Base-by-base conservation (phyloP, 2,888 invertebrate genomes). In the Isoperla grammatica region DNA sequence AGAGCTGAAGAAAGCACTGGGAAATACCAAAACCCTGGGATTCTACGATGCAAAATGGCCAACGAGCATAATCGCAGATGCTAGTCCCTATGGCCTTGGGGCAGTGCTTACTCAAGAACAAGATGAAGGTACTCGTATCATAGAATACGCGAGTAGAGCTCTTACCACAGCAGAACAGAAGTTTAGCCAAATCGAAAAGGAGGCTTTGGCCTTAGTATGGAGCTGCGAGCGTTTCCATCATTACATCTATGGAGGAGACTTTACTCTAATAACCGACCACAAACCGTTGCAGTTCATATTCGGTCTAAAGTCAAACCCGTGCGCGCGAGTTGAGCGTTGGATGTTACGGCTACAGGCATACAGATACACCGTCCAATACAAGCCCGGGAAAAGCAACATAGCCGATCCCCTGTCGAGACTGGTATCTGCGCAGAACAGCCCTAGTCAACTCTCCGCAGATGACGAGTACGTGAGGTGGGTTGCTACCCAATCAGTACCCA, bases 271-370 rank as follows among this genome's bases (percentile, higher is more conserved):
- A n/a, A 48, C 48, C n/a, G 48, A 48, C 15, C 48, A 48, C 23
- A n/a, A 19, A 12, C 29, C 54, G 23, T 35, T 53, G 54, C 19
- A 53, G 35, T 53, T 29, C 20, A 53, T 53, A 17, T 53, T 53
- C n/a, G n/a, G n/a, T n/a, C n/a, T n/a, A n/a, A n/a, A n/a, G n/a
- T n/a, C n/a, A n/a, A n/a, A n/a, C n/a, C n/a, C n/a, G n/a, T n/a
- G n/a, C n/a, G n/a, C n/a, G n/a, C n/a, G n/a, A n/a, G n/a, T n/a
- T n/a, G n/a, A n/a, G n/a, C n/a, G n/a, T 50, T 71, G 71, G 71
- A 63, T 71, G 2, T 22, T 71, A 13, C 45, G 70, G 2, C 56
- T 71, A 2, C 71, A 72, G 54, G 11, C 67, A 0, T 72, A 66
- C 20, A 59, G 62, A 1, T 71, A 61, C 57, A 67, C 67, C 40